Evolutionary conservation across 2,888 invertebrate species (phyloP).

Genomic region (Lasioglossum pauxillum): DNA sequence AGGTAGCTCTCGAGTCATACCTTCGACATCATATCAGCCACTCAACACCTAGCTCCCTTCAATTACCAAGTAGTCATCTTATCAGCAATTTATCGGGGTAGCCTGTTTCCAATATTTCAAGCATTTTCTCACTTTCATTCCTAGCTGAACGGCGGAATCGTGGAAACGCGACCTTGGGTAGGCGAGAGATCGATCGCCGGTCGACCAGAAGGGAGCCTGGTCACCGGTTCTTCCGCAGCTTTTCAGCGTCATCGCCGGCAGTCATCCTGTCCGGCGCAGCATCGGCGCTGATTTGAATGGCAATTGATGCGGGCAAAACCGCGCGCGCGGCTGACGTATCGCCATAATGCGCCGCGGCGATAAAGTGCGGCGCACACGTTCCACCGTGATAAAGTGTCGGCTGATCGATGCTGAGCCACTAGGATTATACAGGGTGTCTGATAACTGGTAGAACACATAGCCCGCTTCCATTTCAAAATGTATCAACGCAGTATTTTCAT

Average conservation of each 20-base stretch:
- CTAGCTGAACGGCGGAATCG: not conserved
- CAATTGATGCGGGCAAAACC: slow-evolving; percentile 80
- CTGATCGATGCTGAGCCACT: slow-evolving; percentile 69
- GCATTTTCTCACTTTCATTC: slow-evolving; percentile 2
- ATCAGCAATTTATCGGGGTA: not conserved
- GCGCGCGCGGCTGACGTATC: slow-evolving; percentile 73
- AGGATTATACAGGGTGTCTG: slow-evolving; percentile 33
- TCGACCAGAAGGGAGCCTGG: not conserved
- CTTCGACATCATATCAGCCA: not conserved
- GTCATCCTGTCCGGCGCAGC: slow-evolving; percentile 60
- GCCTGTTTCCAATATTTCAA: not conserved
- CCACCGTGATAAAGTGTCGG: slow-evolving; percentile 70
- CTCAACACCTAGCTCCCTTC: not conserved
- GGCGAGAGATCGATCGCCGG: not conserved
- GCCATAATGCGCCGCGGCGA: slow-evolving; percentile 74
- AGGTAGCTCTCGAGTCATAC: not conserved
- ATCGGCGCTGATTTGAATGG: slow-evolving; percentile 78
- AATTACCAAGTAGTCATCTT: not conserved
- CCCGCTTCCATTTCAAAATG: not conserved
- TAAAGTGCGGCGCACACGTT: slow-evolving; percentile 69
- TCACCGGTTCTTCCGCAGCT: slow-evolving; percentile 14
- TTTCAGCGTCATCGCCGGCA: slow-evolving; percentile 41
- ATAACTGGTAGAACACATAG: not conserved
- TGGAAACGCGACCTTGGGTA: not conserved
- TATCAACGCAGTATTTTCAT: too few relatives aligned